These are phyloP conservation scores for Neoarius graeffei DNA, from an alignment of 2,113 vertebrate genomes.

Conservation along the genomic window DNA sequence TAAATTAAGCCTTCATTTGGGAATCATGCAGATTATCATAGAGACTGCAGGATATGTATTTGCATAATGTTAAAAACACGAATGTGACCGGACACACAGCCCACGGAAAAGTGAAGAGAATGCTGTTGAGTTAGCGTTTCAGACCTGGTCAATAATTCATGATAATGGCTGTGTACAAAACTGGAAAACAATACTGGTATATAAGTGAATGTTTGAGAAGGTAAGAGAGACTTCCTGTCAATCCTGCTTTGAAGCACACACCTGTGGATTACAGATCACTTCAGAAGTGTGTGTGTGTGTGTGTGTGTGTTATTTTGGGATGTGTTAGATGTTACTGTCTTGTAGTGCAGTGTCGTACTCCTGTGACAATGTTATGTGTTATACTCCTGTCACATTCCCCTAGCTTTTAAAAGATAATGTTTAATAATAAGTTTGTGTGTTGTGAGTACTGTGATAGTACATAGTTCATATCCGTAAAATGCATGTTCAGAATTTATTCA, in stretches of 20 bases:
- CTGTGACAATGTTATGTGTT: too few species aligned
- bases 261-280: background rate
- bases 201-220: background rate
- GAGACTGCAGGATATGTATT: background rate
- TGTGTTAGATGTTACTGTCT: too few species aligned
- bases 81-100: background rate
- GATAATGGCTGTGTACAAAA: background rate
- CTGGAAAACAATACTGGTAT: background rate
- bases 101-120: background rate
- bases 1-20: background rate
- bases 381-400: too few species aligned
- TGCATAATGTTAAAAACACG: background rate
- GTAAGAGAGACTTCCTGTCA: constrained; percentile 2
- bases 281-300: background rate
- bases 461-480: too few species aligned
- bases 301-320: background rate
- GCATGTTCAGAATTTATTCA: too few species aligned
- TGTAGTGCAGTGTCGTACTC: too few species aligned
- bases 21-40: background rate
- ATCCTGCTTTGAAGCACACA: background rate
- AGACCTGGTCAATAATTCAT: constrained; percentile 16
- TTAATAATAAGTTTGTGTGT: too few species aligned
- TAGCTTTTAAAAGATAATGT: too few species aligned
- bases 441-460: too few species aligned
- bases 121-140: background rate